These are phyloP conservation scores for Sciurus vulgaris DNA, from an alignment of 2,797 vertebrate genomes.

Conservation along the genomic window DNA sequence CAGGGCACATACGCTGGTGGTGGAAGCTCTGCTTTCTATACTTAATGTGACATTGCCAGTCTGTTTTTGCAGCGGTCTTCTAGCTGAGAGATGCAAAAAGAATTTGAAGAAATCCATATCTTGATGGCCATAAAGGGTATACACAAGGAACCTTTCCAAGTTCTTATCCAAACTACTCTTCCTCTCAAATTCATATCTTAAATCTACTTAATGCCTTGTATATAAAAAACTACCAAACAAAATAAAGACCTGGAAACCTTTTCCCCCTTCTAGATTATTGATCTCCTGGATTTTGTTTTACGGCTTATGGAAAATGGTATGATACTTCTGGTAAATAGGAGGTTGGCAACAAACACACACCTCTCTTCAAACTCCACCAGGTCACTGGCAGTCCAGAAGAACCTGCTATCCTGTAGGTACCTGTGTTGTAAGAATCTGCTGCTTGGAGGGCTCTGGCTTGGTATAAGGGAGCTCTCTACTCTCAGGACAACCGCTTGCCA, in stretches of 20 bases:
- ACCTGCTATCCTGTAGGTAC: not conserved
- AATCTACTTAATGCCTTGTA: not conserved
- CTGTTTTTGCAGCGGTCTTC: not conserved
- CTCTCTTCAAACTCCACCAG: not conserved
- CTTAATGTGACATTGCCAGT: not conserved
- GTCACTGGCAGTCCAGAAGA: not conserved
- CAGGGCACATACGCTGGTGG: not conserved
- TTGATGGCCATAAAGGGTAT: not conserved
- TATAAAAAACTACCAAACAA: constrained; percentile 40
- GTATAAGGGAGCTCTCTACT: not conserved
- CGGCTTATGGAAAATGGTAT: constrained; percentile 13
- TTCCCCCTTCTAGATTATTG: not conserved
- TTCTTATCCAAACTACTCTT: not conserved
- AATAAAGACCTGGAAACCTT: not conserved
- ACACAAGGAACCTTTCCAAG: not conserved
- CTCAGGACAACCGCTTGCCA: constrained; percentile 27
- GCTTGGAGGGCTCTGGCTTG: not conserved
- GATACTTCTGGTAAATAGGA: constrained; percentile 21
- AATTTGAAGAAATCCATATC: constrained; percentile 38
- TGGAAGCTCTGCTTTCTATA: not conserved
- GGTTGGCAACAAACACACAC: constrained; percentile 37
- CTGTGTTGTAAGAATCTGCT: not conserved
- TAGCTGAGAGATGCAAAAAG: not conserved
- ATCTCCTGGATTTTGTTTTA: constrained; percentile 44
- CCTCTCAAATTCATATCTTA: not conserved